A percentile compares a stretch with the other conserved stretches of the same genome.
These are phyloP conservation scores for Trachops cirrhosus DNA, from an alignment of 2,797 vertebrate genomes.

Conservation along the genomic window DNA sequence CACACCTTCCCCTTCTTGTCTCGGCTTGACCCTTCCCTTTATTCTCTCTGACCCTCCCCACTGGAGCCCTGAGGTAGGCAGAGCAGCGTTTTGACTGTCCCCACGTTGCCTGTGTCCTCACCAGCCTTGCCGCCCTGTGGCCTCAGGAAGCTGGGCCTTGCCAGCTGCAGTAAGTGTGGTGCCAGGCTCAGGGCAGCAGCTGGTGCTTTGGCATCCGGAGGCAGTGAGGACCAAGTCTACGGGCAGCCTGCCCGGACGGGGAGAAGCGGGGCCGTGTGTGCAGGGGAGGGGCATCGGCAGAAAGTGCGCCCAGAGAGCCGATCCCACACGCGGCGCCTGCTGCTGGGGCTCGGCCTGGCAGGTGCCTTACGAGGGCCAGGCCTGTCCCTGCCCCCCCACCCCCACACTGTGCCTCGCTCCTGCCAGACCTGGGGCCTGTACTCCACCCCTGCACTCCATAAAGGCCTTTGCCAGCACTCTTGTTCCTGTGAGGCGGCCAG, in stretches of 20 bases:
- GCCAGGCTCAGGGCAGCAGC: slow-evolving; percentile 76
- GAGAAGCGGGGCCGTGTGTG: slow-evolving; percentile 37
- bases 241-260: slow-evolving; percentile 67
- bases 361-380: neutral
- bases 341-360: neutral
- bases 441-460: neutral
- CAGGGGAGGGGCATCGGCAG: neutral
- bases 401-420: neutral
- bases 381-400: fast-evolving
- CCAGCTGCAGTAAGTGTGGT: slow-evolving; percentile 66
- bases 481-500: neutral
- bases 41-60: neutral
- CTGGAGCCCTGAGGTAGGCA: neutral
- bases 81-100: neutral
- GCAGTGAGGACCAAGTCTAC: slow-evolving; percentile 50
- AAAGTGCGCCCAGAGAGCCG: neutral
- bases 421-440: neutral
- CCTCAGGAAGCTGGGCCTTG: slow-evolving; percentile 57
- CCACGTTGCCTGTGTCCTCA: neutral
- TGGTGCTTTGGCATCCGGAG: slow-evolving; percentile 73
- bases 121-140: slow-evolving; percentile 10
- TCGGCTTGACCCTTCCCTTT: neutral
- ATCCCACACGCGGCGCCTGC: neutral
- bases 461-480: neutral
- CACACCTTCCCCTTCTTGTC: neutral